Conservation (phyloP, 2,797 vertebrate species). For the Chaetodon trifasciatus region DNA sequence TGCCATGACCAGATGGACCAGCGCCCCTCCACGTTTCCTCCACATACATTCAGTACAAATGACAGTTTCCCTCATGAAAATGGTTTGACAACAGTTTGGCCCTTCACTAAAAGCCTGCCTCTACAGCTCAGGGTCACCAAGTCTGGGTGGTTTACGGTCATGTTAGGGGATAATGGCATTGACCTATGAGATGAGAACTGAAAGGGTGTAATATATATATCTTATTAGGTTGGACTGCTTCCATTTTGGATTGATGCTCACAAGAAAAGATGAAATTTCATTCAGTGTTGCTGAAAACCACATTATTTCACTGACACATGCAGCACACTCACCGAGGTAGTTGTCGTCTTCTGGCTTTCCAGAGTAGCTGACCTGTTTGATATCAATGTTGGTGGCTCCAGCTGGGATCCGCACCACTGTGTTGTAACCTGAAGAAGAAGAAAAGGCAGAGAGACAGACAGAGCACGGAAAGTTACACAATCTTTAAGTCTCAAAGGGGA, state of each 20-base stretch:
- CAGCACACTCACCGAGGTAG: conserved; percentile 93
- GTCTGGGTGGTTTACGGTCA: conserved; percentile 46
- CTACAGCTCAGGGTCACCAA: conserved; percentile 52
- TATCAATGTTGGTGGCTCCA: conserved; percentile 96
- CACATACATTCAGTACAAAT: conserved; percentile 53
- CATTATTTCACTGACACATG: conserved; percentile 18
- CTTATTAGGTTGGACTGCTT: conserved; percentile 47
- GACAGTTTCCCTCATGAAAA: conserved; percentile 60
- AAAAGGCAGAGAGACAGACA: neutral
- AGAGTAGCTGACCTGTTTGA: conserved; percentile 96
- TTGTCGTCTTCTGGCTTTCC: conserved; percentile 96
- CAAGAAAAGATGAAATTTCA: conserved; percentile 52
- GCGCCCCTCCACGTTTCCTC: conserved; percentile 56
- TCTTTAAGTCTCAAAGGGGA: conserved; percentile 10
- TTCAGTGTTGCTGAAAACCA: conserved; percentile 32
- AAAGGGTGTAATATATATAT: conserved; percentile 45
- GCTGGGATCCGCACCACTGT: conserved; percentile 92
- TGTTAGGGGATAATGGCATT: conserved; percentile 58
- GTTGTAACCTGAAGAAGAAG: conserved; percentile 90
- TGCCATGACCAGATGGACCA: conserved; percentile 63
- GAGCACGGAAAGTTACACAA: neutral
- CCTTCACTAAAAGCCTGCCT: conserved; percentile 35
- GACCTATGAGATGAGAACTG: conserved; percentile 52
- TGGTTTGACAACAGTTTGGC: conserved; percentile 57
- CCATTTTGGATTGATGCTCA: conserved; percentile 42